These are phyloP conservation scores for Aythya fuligula DNA, from an alignment of 2,797 vertebrate genomes.

Conservation along the genomic window DNA sequence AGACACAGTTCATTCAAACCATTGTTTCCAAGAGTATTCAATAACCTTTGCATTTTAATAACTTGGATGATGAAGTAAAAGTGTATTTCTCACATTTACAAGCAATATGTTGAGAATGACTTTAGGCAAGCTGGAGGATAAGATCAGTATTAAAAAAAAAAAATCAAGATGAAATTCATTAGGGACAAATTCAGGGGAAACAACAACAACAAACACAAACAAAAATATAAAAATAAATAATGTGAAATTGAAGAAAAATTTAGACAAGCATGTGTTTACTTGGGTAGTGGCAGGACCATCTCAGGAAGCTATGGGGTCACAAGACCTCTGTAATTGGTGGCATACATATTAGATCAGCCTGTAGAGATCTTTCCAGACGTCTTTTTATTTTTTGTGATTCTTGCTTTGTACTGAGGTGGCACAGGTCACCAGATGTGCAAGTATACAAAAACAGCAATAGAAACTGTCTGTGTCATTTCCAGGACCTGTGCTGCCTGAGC, in stretches of 20 bases:
- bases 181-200: neutral
- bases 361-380: neutral
- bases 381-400: neutral
- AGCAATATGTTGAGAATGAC: neutral
- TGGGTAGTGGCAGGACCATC: neutral
- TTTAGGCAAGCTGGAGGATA: neutral
- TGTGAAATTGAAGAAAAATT: neutral
- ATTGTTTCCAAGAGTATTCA: neutral
- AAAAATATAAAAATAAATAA: neutral
- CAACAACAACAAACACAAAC: neutral
- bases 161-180: neutral
- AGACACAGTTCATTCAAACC: neutral
- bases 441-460: accelerated
- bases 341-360: neutral
- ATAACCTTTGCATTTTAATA: neutral
- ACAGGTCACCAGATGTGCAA: neutral
- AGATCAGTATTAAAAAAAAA: slow-evolving; percentile 5
- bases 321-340: neutral
- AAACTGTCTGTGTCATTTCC: neutral
- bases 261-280: neutral
- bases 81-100: neutral
- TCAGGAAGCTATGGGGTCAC: neutral
- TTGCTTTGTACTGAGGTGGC: neutral
- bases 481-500: neutral
- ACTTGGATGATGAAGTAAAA: neutral